Evolutionary conservation across 2,888 invertebrate species (phyloP), one percentile per base, ranked within the genome.

Genomic region (Napeogenes sylphis): DNA sequence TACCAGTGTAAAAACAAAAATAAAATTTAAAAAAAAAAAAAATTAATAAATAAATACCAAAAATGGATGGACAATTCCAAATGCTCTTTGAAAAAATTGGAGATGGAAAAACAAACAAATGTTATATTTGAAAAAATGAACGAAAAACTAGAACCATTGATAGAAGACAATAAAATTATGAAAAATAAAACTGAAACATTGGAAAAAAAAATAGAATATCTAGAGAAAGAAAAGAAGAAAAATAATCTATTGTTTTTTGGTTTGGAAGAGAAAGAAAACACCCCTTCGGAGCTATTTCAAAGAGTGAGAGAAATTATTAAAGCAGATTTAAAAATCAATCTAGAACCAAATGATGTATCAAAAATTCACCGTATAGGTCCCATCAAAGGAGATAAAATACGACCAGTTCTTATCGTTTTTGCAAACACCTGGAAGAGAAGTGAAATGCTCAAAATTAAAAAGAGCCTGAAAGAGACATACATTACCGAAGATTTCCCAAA

Each of bases 341-440:
- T 67, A 6, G 59, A 62, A 45, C 35, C 38, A 6, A 57, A 35
- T 4, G 62, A 67, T 10, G 32, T 64, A 33, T 58, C 56, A 21
- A 60, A 33, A 33, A 45, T 63, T 6, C 4, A 58, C 33, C 53
- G 62, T 21, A 21, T 66, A 30, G 66, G 66, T 21, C 47, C 35
- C 2, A 57, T 51, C 10, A 58, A 42, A 4, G 33, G 58, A 46
- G 59, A 58, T 32, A 60, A 60, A 56, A 45, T 42, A 33, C 59
- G 63, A 33, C 65, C 68, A 8, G 46, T 65, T 12, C 57, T 67
- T 8, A 4, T 65, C 3, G 10, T 64, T 6, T 69, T 70, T 53
- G 60, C 66, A 12, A 72, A 60, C 42, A 32, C 6, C 4, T 72
- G 71, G 69, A 68, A 59, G 59, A 71, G 68, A 55, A 64, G 33